These are phyloP conservation scores for Poeciliopsis infans DNA, from an alignment of 2,797 vertebrate genomes.

Conservation along the genomic window DNA sequence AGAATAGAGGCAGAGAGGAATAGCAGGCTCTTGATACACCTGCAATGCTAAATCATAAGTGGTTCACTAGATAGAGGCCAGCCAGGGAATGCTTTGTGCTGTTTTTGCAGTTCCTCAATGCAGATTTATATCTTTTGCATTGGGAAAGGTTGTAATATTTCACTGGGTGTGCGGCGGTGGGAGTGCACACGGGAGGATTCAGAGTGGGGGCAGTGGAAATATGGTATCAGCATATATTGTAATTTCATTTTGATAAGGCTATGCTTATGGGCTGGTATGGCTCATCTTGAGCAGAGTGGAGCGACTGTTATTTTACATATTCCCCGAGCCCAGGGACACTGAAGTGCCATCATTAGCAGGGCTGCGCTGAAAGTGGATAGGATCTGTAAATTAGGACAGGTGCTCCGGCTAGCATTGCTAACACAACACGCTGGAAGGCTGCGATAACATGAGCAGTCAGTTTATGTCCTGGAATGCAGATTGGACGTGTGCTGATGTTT, in stretches of 20 bases:
- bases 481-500: slow-evolving; percentile 54
- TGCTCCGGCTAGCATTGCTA: slow-evolving; percentile 48
- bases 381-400: slow-evolving; percentile 79
- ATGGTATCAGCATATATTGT: slow-evolving; percentile 87
- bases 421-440: slow-evolving; percentile 60
- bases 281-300: slow-evolving; percentile 66
- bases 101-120: slow-evolving; percentile 88
- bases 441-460: slow-evolving; percentile 77
- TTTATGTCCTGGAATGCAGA: slow-evolving; percentile 77
- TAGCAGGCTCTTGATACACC: slow-evolving; percentile 75
- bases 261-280: slow-evolving; percentile 75
- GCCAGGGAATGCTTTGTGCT: slow-evolving; percentile 86
- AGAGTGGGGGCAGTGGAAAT: slow-evolving; percentile 69
- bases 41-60: slow-evolving; percentile 86
- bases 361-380: slow-evolving; percentile 73
- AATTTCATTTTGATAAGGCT: slow-evolving; percentile 88
- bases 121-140: slow-evolving; percentile 88
- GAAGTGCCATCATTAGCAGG: slow-evolving; percentile 76
- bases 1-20: slow-evolving; percentile 21
- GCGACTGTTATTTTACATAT: slow-evolving; percentile 79
- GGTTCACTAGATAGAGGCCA: slow-evolving; percentile 78
- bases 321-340: slow-evolving; percentile 64
- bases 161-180: slow-evolving; percentile 71
- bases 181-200: slow-evolving; percentile 71
- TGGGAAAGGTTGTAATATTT: slow-evolving; percentile 89